phyloP scores from a whole-genome alignment of 2,888 invertebrate species.

The Tipula confusa region DNA sequence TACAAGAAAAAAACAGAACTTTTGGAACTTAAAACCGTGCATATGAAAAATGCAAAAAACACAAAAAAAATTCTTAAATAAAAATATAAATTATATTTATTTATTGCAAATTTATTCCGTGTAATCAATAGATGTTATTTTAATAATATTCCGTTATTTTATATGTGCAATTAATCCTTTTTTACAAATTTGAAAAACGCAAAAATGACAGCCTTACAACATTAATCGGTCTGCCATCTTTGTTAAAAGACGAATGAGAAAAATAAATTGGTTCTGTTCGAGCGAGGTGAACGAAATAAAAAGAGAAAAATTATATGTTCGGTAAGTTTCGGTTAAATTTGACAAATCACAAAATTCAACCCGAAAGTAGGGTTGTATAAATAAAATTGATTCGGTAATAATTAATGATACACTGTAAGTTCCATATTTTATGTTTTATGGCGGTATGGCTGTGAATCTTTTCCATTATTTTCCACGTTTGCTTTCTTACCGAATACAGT shows the following conservation, averaged over 20 bases:
- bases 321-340: background rate
- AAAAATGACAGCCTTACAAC: conserved; percentile 30
- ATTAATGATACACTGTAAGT: background rate
- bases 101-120: conserved; percentile 38
- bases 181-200: background rate
- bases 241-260: conserved; percentile 14
- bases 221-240: conserved; percentile 27
- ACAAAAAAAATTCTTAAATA: background rate
- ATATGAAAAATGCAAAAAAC: conserved; percentile 52
- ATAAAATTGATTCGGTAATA: no score
- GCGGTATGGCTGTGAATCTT: no score
- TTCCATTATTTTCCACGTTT: no score
- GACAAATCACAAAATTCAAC: background rate
- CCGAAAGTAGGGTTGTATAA: background rate
- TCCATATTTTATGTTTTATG: background rate
- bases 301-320: background rate
- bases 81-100: background rate
- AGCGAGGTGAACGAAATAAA: background rate
- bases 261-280: background rate
- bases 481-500: no score
- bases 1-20: conserved; percentile 42
- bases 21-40: conserved; percentile 59
- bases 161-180: background rate
- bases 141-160: background rate
- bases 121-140: background rate